phyloP scores from a whole-genome alignment of 2,797 vertebrate species.

The Distichodus sexfasciatus region DNA sequence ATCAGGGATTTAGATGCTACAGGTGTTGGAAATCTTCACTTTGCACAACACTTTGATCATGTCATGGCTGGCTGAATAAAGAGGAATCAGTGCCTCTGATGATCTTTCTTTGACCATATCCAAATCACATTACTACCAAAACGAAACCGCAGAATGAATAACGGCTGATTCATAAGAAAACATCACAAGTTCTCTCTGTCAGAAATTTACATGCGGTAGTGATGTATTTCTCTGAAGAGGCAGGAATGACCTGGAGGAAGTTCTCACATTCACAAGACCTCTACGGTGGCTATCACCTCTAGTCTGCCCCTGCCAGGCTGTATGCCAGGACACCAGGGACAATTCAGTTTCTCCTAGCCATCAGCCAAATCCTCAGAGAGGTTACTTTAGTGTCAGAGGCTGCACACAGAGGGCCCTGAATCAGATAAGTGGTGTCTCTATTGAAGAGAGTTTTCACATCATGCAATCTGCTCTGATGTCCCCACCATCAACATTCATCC shows the following conservation, averaged over 20 bases:
- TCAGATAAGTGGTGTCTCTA: no score
- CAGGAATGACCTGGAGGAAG: background rate
- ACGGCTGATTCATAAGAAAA: background rate
- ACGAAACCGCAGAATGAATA: background rate
- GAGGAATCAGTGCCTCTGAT: background rate
- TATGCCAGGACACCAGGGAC: background rate
- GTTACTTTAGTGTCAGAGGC: background rate
- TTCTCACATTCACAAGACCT: constrained; percentile 2
- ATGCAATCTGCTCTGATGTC: no score
- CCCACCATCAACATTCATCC: no score
- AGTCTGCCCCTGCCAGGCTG: background rate
- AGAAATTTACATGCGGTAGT: background rate
- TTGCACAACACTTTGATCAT: background rate
- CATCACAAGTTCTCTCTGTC: background rate
- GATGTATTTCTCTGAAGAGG: background rate
- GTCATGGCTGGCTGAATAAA: background rate
- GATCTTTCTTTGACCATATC: no score
- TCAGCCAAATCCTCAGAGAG: constrained; percentile 13
- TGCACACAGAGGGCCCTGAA: constrained; percentile 12
- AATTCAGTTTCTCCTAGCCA: constrained; percentile 1
- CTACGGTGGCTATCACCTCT: background rate
- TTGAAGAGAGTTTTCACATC: no score
- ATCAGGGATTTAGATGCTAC: no score
- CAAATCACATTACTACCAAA: background rate
- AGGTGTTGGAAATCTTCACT: background rate